Evolutionary conservation across 2,797 vertebrate species (phyloP).

Genomic region (Argyrosomus regius): DNA sequence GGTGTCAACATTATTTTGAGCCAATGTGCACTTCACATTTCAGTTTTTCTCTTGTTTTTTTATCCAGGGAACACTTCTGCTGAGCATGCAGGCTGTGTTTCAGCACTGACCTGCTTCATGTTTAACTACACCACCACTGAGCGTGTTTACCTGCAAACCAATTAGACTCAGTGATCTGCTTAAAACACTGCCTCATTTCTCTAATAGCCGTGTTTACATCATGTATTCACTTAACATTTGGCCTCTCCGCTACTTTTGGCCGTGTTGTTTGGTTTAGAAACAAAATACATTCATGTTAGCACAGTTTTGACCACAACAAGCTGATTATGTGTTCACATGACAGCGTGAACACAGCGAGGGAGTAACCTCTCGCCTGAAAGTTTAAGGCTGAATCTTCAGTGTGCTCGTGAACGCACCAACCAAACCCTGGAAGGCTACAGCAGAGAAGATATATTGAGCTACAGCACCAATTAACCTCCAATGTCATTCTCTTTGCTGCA

Average conservation of each 20-base stretch:
- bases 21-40: constrained; percentile 13
- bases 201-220: neutral
- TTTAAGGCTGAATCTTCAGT: neutral
- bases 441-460: constrained; percentile 40
- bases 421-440: constrained; percentile 19
- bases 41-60: constrained; percentile 21
- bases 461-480: constrained; percentile 64
- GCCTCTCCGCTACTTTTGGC: neutral
- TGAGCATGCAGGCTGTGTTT: constrained; percentile 30
- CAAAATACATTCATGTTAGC: neutral
- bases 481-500: constrained; percentile 50
- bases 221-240: neutral
- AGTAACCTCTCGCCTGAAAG: neutral
- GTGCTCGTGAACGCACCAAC: neutral
- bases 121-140: neutral
- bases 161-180: neutral
- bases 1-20: constrained; percentile 20
- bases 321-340: neutral
- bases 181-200: neutral
- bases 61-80: constrained; percentile 27
- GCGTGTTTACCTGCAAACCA: constrained; percentile 5
- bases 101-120: constrained; percentile 18
- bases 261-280: neutral
- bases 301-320: neutral
- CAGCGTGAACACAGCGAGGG: too few species aligned